Evolutionary conservation across 2,113 vertebrate species (phyloP).

Genomic region (Tringa solitaria): DNA sequence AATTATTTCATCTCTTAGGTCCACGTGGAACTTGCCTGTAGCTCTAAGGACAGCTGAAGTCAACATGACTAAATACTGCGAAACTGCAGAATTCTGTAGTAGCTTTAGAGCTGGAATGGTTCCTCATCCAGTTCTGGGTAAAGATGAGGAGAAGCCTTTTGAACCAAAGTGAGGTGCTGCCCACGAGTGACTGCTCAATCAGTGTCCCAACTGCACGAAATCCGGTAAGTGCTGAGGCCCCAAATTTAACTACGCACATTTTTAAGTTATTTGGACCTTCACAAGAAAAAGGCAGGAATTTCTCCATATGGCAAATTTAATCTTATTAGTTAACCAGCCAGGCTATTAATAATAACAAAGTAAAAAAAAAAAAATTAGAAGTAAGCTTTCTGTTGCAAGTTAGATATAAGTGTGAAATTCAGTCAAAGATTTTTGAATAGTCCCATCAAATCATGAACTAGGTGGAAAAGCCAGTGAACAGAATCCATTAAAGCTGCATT

Average conservation of each 20-base stretch:
- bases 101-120: neutral
- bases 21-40: neutral
- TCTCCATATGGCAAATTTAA: neutral
- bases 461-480: conserved; percentile 39
- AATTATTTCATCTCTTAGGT: neutral
- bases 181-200: neutral
- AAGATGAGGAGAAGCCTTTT: neutral
- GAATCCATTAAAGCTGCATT: conserved; percentile 53
- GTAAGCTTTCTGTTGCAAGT: conserved; percentile 6
- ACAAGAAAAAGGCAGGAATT: conserved; percentile 19
- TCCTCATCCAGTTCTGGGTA: neutral
- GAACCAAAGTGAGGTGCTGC: neutral
- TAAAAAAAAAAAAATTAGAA: neutral
- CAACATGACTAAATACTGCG: neutral
- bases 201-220: neutral
- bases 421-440: neutral
- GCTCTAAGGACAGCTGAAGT: neutral
- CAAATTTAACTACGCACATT: neutral
- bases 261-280: conserved; percentile 34
- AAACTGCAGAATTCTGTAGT: neutral
- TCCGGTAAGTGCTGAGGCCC: neutral
- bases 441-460: neutral
- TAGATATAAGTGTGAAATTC: neutral
- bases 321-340: conserved; percentile 22
- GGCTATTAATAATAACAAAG: neutral